Evolutionary conservation across 2,113 vertebrate genomes (phyloP), one percentile per base, ranked within the genome.

Genomic region (Heterochromis multidens): DNA sequence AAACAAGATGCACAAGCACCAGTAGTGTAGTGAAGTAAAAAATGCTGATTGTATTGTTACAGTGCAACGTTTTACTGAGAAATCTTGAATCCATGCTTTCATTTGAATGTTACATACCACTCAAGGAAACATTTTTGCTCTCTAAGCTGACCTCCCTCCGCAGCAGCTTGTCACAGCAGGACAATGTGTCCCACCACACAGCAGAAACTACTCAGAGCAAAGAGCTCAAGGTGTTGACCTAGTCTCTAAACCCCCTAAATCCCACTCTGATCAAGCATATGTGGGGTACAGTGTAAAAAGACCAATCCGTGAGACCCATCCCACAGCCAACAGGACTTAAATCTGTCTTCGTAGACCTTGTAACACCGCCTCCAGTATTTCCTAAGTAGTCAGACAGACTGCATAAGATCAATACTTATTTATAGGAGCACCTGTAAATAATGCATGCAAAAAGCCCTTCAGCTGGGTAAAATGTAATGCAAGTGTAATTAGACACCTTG

Each of bases 341-440:
- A 74, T 31, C 46, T 54, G 13, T 74, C 19, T 31, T 12, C 1
- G 1, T n/a, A 74, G 70, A 74, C 70, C 46, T 74, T 74, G 70
- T 54, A 29, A 40, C 37, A 23, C 52, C 29, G 12, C 57, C 78
- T 76, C 83, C 86, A 63, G 7, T 86, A 59, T 74, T 72, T 89
- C 21, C 46, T 33, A 74, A 54, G 70, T 54, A 33, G 70, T 8
- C 46, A 54, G 23, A 29, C 65, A 27, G 46, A 74, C 70, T 54
- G 70, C 27, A 54, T 54, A 33, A 62, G 25, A 86, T 89, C 70
- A 46, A 91, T 91, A 54, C 58, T 74, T 74, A 74, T 74, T 82
- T 35, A 77, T 46, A 85, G 84, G 81, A 70, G 57, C 29, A 57
- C 23, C 81, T 82, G 80, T 95, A 78, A 94, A 95, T 95, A 94